phyloP scores from a whole-genome alignment of 2,113 vertebrate species.

The Chascanopsetta lugubris region DNA sequence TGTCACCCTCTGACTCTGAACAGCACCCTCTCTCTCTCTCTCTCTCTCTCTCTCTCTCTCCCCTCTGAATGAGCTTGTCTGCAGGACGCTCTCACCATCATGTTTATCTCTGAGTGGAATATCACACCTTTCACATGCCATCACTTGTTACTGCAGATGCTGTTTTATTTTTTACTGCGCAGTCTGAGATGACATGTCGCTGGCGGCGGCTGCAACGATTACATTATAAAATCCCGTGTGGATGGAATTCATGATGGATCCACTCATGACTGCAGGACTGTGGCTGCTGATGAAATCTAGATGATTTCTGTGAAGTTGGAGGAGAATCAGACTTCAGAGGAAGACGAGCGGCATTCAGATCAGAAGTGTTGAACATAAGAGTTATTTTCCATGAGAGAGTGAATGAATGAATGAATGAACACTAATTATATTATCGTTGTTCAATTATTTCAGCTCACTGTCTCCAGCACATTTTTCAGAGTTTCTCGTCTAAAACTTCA shows the following conservation, averaged over 20 bases:
- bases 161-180: constrained; percentile 20
- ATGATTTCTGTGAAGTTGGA: constrained; percentile 7
- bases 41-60: not conserved
- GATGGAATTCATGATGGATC: constrained; percentile 55
- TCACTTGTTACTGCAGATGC: constrained; percentile 17
- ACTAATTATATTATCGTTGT: too few species aligned
- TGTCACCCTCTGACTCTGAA: too few species aligned
- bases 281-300: constrained; percentile 41
- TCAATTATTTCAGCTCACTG: not conserved
- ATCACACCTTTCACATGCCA: constrained; percentile 19
- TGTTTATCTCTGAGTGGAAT: constrained; percentile 7
- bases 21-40: too few species aligned
- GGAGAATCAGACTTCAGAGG: not conserved
- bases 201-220: constrained; percentile 43
- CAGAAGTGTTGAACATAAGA: too few species aligned
- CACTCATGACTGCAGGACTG: constrained; percentile 32
- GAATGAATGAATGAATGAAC: too few species aligned
- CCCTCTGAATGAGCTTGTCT: not conserved
- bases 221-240: constrained; percentile 59
- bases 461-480: not conserved
- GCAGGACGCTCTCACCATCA: too few species aligned
- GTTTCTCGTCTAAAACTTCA: not conserved
- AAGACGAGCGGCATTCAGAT: not conserved
- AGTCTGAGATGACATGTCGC: not conserved
- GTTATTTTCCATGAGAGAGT: too few species aligned